Base-by-base conservation (phyloP, 2,797 vertebrate species). In the Dicrostonyx torquatus region DNA sequence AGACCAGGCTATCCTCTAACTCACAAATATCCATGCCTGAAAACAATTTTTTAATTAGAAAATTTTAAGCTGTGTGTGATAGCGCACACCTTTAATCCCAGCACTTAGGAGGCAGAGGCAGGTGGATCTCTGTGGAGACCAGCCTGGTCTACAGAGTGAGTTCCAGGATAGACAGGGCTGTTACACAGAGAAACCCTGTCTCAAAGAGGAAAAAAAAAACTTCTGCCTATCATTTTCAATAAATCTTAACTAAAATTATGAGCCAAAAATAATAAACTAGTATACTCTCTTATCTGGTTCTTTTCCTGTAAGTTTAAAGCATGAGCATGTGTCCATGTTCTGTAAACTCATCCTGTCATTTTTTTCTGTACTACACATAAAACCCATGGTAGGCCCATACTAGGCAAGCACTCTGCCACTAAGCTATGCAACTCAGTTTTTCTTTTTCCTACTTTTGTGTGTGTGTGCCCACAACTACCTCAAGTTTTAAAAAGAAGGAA, bases 191-290 rank as follows among this genome's bases (percentile, higher is more conserved):
- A 73, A 73, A 24, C 20, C 20, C 68, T 24, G 37, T 40, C 70
- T n/a, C 34, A n/a, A 55, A 55, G 34, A 34, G 31, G 6, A 62
- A 50, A 37, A 37, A 31, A 62, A 50, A 14, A n/a, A 4, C 24
- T 73, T 18, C 31, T 83, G 48, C 50, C 40, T 90, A 91, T 89
- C 72, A 95, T 96, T 92, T 94, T 64, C 62, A 96, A 83, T 29
- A 26, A 68, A 86, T 84, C 62, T 91, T 86, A 93, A 85, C 50
- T 18, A 80, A 94, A 92, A 85, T 88, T 94, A 90, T 80, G 53
- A 88, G 26, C 18, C 45, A 4, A 68, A 50, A 53, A 66, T 26
- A 76, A 94, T 83, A 86, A 72, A 83, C 50, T 6, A 82, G 43
- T 68, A 93, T 93, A 89, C 48, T 93, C 68, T 62, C 24, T 55